Conservation (phyloP, 2,113 vertebrate genomes). For the Dinomys branickii region DNA sequence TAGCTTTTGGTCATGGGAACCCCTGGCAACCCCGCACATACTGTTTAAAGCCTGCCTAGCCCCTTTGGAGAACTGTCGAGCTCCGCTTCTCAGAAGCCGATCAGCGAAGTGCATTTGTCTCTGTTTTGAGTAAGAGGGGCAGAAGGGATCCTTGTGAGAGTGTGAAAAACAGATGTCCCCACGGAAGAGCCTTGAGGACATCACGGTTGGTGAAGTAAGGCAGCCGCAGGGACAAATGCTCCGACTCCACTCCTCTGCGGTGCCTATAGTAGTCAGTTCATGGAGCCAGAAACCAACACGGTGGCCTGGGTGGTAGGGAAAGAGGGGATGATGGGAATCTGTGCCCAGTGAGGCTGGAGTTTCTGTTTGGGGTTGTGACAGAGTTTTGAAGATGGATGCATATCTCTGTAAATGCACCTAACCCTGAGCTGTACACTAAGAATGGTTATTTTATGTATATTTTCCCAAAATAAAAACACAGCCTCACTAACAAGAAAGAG, state of each 20-base stretch:
- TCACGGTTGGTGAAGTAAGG: neutral
- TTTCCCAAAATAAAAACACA: neutral
- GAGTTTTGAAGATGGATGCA: neutral
- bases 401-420: neutral
- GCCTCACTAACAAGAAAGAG: neutral
- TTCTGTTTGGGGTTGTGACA: neutral
- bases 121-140: neutral
- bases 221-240: neutral
- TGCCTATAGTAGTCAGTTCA: neutral
- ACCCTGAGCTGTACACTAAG: neutral
- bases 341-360: neutral
- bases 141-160: neutral
- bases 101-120: neutral
- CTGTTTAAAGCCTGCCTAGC: neutral
- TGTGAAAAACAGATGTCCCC: neutral
- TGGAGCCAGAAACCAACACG: neutral
- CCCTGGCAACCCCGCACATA: neutral
- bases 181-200: neutral
- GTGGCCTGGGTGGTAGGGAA: neutral
- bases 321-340: neutral
- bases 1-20: conserved; percentile 11
- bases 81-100: neutral
- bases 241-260: neutral
- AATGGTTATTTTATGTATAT: neutral
- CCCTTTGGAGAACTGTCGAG: neutral